Conservation (phyloP, 2,888 invertebrate species). For the Nymphalis c-album region DNA sequence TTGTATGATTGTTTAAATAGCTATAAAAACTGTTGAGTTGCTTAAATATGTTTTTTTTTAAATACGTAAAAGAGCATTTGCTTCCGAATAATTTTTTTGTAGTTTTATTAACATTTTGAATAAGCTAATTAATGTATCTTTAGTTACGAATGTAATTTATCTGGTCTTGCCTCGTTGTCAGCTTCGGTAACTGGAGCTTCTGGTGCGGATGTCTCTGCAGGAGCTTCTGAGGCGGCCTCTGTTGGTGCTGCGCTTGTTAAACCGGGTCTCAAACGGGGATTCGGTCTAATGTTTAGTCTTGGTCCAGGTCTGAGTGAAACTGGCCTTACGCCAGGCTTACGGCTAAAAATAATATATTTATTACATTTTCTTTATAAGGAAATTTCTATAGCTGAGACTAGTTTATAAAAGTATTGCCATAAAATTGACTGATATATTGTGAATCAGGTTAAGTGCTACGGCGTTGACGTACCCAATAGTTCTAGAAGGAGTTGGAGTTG, state of each 20-base stretch:
- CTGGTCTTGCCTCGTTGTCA: slow-evolving; percentile 56
- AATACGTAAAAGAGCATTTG: too few species aligned
- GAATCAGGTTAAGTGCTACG: not conserved
- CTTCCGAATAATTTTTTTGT: too few species aligned
- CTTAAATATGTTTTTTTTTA: too few species aligned
- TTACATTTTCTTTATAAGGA: too few species aligned
- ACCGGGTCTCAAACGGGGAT: slow-evolving; percentile 73
- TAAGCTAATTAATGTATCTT: too few species aligned
- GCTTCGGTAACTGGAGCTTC: slow-evolving; percentile 61
- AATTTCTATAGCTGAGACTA: too few species aligned
- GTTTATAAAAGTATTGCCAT: too few species aligned
- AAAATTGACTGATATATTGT: not conserved
- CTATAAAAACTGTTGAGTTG: too few species aligned
- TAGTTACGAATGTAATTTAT: not conserved
- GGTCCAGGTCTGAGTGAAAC: slow-evolving; percentile 84
- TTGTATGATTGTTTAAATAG: too few species aligned
- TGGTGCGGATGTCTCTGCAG: slow-evolving; percentile 67
- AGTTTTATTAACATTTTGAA: too few species aligned
- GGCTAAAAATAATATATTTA: slow-evolving; percentile 46
- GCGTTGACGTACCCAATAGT: slow-evolving; percentile 57
- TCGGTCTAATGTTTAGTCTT: slow-evolving; percentile 81
- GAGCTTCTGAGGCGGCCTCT: slow-evolving; percentile 69
- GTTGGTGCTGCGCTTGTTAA: slow-evolving; percentile 64
- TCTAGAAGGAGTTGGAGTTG: slow-evolving; percentile 62
- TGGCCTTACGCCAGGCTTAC: slow-evolving; percentile 70